phyloP scores from a whole-genome alignment of 2,797 vertebrate species.

The Chiloscyllium punctatum region DNA sequence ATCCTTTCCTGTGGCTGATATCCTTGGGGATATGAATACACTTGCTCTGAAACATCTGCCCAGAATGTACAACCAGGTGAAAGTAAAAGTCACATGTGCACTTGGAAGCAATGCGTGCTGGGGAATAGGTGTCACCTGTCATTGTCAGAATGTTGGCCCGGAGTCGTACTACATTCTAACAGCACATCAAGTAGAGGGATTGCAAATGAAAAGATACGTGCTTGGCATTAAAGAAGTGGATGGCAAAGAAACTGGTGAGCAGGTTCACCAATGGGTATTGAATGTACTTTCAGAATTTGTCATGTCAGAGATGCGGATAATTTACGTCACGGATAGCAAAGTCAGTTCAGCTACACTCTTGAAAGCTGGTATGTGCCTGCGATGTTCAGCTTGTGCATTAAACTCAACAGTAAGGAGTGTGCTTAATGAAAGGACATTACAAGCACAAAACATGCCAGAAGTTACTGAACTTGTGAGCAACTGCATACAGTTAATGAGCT shows the following conservation, averaged over 20 bases:
- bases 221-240: constrained; percentile 85
- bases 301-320: constrained; percentile 94
- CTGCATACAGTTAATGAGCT: constrained; percentile 81
- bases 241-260: constrained; percentile 80
- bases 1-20: constrained; percentile 87
- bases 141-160: constrained; percentile 80
- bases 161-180: constrained; percentile 91
- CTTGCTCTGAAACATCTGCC: constrained; percentile 91
- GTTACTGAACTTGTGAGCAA: constrained; percentile 85
- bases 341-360: constrained; percentile 75
- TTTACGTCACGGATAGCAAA: constrained; percentile 87
- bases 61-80: constrained; percentile 98
- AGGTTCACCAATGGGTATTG: constrained; percentile 96
- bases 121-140: constrained; percentile 92
- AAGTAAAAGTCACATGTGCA: constrained; percentile 96
- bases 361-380: constrained; percentile 82
- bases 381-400: constrained; percentile 87
- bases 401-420: constrained; percentile 89
- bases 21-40: constrained; percentile 89
- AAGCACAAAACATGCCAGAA: constrained; percentile 90
- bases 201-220: constrained; percentile 85
- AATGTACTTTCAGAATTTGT: constrained; percentile 97
- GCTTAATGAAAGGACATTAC: constrained; percentile 86
- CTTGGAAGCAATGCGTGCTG: constrained; percentile 86
- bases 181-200: constrained; percentile 89